Evolutionary conservation across 2,888 invertebrate genomes (phyloP).

Genomic region (Hemaris fuciformis): DNA sequence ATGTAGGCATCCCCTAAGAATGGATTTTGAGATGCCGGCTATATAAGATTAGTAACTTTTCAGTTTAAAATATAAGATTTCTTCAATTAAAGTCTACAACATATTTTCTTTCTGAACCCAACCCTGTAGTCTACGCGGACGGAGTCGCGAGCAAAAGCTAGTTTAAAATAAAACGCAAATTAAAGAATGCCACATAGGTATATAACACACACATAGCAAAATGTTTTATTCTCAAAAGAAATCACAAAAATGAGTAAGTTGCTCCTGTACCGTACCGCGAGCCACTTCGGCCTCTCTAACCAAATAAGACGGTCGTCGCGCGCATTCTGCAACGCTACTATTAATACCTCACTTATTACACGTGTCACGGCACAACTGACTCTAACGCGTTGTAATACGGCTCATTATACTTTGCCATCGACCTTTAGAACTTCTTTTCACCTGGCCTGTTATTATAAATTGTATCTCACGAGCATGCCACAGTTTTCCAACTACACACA

Average conservation of each 20-base stretch:
- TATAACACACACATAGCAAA: too few species aligned
- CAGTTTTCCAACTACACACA: constrained; percentile 37
- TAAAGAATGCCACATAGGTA: too few species aligned
- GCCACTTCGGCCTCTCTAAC: constrained; percentile 49
- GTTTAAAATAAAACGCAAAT: too few species aligned
- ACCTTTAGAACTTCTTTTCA: constrained; percentile 39
- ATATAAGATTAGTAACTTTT: too few species aligned
- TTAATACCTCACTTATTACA: constrained; percentile 44
- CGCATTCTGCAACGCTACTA: constrained; percentile 68
- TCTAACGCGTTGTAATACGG: constrained; percentile 27
- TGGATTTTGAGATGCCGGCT: too few species aligned
- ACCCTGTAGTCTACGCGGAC: too few species aligned
- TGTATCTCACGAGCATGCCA: constrained; percentile 38
- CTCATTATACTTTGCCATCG: constrained; percentile 21
- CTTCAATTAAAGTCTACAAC: too few species aligned
- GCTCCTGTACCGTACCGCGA: constrained; percentile 39
- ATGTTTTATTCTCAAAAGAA: background rate
- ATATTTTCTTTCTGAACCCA: too few species aligned
- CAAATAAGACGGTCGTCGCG: constrained; percentile 66
- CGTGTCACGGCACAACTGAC: constrained; percentile 25
- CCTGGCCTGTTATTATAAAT: constrained; percentile 58
- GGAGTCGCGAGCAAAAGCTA: too few species aligned
- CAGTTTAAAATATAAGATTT: too few species aligned
- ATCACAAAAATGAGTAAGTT: background rate
- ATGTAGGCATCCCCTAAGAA: too few species aligned